Base-by-base conservation (phyloP, 2,888 invertebrate species). In the Taphrorychus bicolor region DNA sequence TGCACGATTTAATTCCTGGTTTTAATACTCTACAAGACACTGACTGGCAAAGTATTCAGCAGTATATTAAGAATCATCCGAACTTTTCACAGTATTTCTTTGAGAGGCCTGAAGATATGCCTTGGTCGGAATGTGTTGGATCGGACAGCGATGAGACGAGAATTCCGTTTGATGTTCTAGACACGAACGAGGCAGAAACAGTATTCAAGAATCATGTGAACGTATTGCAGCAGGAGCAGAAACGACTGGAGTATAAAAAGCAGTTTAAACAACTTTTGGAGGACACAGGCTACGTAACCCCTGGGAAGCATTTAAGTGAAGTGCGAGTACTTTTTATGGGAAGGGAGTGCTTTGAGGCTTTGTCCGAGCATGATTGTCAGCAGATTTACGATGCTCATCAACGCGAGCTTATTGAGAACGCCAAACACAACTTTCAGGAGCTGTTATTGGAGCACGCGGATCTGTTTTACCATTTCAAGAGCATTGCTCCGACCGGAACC, bases 361-460 rank as follows among this genome's bases (percentile, higher is more conserved):
- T 98, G 58, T 89, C 93, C 0, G 95, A 95, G 76, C 90, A 91
- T 63, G 97, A 97, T 79, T 93, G 94, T 77, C 92, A 94, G 79
- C 88, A 93, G 76, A 96, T 98, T 74, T 98, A 97, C 81, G 96
- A 97, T 76, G 90, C 92, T 74, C 96, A 97, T 83, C 97, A 98
- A 84, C 86, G 92, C 75, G 93, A 94, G 79, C 90, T 96, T 72
- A 93, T 94, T 78, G 91, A 94, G 76, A 89, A 92, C 76, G 95
- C 96, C 53, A 94, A 94, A 81, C 91, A 92, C 73, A 95, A 95
- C 82, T 92, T 97, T 79, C 93, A 95, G 84, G 98, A 98, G 82
- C 82, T 98, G 59, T 84, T 98, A 69, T 81, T 97, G 78, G 98
- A 98, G 80, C 93, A 96, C 79, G 95, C 96, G 0, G 95, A 95